phyloP scores from a whole-genome alignment of 2,113 vertebrate species.

The Dasyornis broadbenti region DNA sequence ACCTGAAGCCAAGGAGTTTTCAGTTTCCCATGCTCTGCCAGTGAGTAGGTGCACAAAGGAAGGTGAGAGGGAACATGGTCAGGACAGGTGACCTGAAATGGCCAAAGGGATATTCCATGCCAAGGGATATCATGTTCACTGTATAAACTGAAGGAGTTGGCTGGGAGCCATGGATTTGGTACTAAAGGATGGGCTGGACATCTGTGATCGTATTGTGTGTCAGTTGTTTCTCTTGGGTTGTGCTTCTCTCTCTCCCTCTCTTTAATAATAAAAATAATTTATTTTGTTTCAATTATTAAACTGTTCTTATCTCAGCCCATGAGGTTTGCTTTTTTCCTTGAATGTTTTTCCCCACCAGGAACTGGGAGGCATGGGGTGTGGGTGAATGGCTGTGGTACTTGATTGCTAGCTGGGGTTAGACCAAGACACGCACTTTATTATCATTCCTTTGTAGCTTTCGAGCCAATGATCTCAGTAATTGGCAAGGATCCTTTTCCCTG shows the following conservation, averaged over 20 bases:
- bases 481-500: neutral
- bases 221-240: accelerated
- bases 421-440: neutral
- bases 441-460: neutral
- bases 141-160: accelerated
- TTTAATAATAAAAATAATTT: neutral
- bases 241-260: neutral
- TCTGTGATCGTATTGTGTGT: accelerated
- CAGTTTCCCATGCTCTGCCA: neutral
- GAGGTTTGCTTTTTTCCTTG: neutral
- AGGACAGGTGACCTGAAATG: neutral
- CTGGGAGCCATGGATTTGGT: neutral
- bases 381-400: neutral
- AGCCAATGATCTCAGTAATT: neutral
- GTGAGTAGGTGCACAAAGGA: neutral
- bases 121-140: neutral
- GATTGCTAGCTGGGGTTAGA: neutral
- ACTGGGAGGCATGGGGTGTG: neutral
- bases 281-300: neutral
- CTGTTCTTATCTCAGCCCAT: neutral
- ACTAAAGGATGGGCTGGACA: neutral
- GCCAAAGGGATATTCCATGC: neutral
- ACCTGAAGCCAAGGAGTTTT: neutral
- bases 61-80: neutral
- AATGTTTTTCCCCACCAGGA: neutral